Evolutionary conservation across 2,797 vertebrate species (phyloP), one percentile per base, ranked within the genome.

Genomic region (Spinus olivaceus): DNA sequence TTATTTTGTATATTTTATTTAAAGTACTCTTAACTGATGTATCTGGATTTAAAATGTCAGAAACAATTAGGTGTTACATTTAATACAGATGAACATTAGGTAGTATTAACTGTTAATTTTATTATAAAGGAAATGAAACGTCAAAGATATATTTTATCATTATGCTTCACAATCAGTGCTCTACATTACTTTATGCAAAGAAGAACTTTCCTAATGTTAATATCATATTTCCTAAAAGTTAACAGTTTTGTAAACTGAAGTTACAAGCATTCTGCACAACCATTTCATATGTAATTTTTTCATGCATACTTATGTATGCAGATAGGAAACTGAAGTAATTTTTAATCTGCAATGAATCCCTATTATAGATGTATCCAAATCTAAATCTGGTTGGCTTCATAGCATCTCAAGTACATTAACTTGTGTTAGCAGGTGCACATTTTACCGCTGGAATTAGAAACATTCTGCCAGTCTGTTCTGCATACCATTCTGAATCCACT

Each of bases 1-100:
- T 98, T 98, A 95, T 98, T 98, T 98, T 98, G 97, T 98, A 98
- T 98, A 97, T 98, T 98, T 98, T 98, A 98, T 98, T 98, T 98
- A 98, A 98, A 97, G 96, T 98, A 97, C 94, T 98, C 92, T 97
- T 87, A 97, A 95, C 95, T 97, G 97, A 97, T 97, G 96, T 97
- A 95, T 95, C 96, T 97, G 97, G 97, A 97, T 97, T 97, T 97
- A 97, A 98, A 97, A 96, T 90, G 95, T 97, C 96, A 97, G 96
- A 92, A 79, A 95, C 97, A 94, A 95, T 96, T 98, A 97, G 96
- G 97, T 97, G 96, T 97, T 97, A 96, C 97, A 96, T 98, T 98
- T 98, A 98, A 96, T 98, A 97, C 96, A 97, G 94, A 96, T 90
- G 92, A 97, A 88, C 96, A 96, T 98, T 98, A 96, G 93, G 95